Evolutionary conservation across 2,113 vertebrate genomes (phyloP).

Genomic region (Antigone vipio): DNA sequence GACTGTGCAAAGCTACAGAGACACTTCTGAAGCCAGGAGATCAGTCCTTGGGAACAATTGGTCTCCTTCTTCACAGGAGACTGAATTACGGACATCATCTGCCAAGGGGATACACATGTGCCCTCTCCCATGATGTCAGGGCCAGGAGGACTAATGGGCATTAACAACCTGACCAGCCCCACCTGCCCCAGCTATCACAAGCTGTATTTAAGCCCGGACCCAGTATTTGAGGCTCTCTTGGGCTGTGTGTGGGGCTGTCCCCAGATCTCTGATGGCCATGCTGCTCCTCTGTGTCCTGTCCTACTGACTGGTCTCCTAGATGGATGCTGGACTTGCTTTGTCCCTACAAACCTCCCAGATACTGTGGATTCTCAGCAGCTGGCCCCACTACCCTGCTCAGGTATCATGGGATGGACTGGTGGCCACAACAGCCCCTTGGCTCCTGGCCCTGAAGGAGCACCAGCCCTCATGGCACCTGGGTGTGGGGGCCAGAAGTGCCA

Average conservation of each 20-base stretch:
- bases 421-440: neutral
- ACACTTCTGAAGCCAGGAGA: neutral
- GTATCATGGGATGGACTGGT: neutral
- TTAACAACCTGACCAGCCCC: neutral
- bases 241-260: accelerated
- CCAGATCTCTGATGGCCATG: accelerated
- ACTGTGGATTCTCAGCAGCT: neutral
- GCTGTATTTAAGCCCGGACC: neutral
- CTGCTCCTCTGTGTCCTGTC: neutral
- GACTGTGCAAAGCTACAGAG: neutral
- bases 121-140: neutral
- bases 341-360: too few species aligned
- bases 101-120: accelerated
- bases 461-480: neutral
- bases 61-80: too few species aligned
- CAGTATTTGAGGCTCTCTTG: accelerated
- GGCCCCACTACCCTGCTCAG: neutral
- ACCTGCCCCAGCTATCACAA: neutral
- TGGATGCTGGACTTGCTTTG: neutral
- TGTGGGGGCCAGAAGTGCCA: accelerated
- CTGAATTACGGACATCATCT: neutral
- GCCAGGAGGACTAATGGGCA: neutral
- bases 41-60: accelerated
- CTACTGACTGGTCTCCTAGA: accelerated
- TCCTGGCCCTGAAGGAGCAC: neutral